These are phyloP conservation scores for Bombycilla garrulus DNA, from an alignment of 2,113 vertebrate genomes.

Conservation along the genomic window DNA sequence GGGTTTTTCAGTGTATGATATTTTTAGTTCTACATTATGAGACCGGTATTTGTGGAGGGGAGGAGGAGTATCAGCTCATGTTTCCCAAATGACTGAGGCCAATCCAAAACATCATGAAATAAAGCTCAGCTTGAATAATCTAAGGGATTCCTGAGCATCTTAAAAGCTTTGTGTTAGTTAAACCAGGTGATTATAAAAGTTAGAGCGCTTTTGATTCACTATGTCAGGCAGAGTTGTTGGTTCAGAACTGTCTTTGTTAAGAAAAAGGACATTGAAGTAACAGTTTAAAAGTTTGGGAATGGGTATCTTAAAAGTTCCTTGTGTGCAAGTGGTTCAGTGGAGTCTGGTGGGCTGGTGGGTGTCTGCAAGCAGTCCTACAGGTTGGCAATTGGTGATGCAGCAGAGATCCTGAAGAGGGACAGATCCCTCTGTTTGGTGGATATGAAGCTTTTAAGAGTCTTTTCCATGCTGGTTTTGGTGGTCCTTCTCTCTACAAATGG, in stretches of 20 bases:
- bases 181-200: background rate
- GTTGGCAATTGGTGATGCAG: background rate
- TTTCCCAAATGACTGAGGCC: background rate
- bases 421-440: background rate
- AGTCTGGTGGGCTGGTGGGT: background rate
- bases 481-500: background rate
- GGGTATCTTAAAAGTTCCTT: background rate
- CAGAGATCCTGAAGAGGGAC: background rate
- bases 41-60: background rate
- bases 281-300: background rate
- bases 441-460: background rate
- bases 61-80: background rate
- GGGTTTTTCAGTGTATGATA: background rate
- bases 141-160: background rate
- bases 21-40: background rate
- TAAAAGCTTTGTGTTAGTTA: background rate
- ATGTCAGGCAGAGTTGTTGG: background rate
- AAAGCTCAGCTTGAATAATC: background rate
- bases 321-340: background rate
- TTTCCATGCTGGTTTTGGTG: background rate
- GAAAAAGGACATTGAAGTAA: background rate
- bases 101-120: background rate
- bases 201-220: background rate
- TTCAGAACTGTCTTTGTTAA: background rate
- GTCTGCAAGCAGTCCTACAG: background rate